A percentile compares a stretch with the other conserved stretches of the same genome.
Evolutionary conservation across 2,888 invertebrate species (phyloP).

Genomic region (Ochlodes sylvanus): DNA sequence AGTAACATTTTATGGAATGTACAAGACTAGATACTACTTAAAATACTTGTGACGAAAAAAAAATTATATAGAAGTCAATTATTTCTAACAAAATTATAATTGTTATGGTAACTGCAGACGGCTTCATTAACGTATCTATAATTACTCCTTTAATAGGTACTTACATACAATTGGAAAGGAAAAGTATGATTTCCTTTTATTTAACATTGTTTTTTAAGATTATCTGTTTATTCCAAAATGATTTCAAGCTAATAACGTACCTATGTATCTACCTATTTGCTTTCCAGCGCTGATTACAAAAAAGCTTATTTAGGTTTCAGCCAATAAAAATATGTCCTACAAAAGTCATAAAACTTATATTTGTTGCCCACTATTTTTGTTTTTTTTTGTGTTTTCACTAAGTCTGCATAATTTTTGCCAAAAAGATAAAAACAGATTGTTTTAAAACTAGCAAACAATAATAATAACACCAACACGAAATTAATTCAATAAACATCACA

Average conservation of each 20-base stretch:
- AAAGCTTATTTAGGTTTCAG: too few relatives aligned
- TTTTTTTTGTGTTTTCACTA: background rate
- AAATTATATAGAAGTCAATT: background rate
- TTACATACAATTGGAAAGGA: background rate
- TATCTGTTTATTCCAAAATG: background rate
- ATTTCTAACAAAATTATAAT: background rate
- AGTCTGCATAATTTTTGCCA: background rate
- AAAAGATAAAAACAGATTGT: conserved; percentile 16
- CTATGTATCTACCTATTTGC: too few relatives aligned
- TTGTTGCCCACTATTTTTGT: too few relatives aligned
- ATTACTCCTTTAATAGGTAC: conserved; percentile 5
- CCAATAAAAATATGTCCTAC: too few relatives aligned
- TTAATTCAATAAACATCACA: conserved; percentile 75
- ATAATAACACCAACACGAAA: conserved; percentile 54
- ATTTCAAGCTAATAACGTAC: background rate
- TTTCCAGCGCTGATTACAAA: too few relatives aligned
- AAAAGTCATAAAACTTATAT: too few relatives aligned
- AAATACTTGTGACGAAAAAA: background rate
- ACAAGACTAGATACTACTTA: conserved; percentile 48
- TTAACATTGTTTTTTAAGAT: background rate
- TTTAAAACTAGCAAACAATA: conserved; percentile 42
- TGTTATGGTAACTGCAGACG: conserved; percentile 1
- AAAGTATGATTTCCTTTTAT: background rate
- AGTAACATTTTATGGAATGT: conserved; percentile 56
- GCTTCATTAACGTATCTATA: conserved; percentile 9